Base-by-base conservation (phyloP, 2,888 invertebrate species). In the Oligia latruncula region DNA sequence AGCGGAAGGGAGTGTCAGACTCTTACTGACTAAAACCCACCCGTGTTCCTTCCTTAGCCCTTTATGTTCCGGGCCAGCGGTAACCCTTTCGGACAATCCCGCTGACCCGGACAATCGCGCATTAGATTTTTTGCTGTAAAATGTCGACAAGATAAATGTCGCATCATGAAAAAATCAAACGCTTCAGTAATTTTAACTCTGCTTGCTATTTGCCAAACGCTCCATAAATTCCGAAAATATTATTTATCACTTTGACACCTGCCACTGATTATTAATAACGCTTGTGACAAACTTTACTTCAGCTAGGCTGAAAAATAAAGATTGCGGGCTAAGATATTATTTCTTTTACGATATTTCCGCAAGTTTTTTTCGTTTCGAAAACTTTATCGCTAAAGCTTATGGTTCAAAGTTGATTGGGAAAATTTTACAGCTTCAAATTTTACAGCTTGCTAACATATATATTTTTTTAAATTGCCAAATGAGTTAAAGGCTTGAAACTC, bases 171-270 rank as follows among this genome's bases (percentile, higher is more conserved):
- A 85, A 85, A 81, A 73, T 55, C 49, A 17, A 64, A 64, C 64
- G 67, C 70, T 74, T 35, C 64, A 71, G 64, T 84, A 68, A 84
- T 77, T 79, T 77, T 35, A 66, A 73, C 43, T 77, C 65, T 0
- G 23, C 40, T 40, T 8, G 40, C 5, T 84, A 77, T 84, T 79
- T 77, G n/a, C 60, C 64, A 62, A 75, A 71, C 74, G 71, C 43
- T 49, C 70, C 66, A 60, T 78, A 75, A 84, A 85, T 84, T 73
- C 64, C 74, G n/a, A 66, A 74, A 74, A 84, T 65, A 77, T 68
- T 85, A 84, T 84, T 89, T 85, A 82, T 89, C 82, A 70, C 87
- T 64, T 68, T 75, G 78, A 77, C 87, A 89, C 85, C 85, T 85
- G 87, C 66, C 75, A 62, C 73, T 70, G 85, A 81, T 77, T 85